Evolutionary conservation across 2,888 invertebrate genomes (phyloP).

Genomic region (Iselma pallidipennis): DNA sequence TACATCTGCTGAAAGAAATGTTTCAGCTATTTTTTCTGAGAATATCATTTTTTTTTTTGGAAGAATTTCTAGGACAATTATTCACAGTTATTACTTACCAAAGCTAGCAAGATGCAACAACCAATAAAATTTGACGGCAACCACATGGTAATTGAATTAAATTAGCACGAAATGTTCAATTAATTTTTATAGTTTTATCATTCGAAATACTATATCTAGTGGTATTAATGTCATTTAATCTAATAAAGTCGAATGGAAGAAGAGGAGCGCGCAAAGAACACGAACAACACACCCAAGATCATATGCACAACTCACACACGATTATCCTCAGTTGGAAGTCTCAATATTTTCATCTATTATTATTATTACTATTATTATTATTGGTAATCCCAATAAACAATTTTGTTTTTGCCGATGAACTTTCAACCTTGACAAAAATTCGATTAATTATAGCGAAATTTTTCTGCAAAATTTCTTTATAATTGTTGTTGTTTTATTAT

Average conservation of each 20-base stretch:
- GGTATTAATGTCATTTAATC: constrained; percentile 16
- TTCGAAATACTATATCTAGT: constrained; percentile 13
- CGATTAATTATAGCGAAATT: too few relatives aligned
- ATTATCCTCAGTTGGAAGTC: too few relatives aligned
- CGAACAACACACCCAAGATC: too few relatives aligned
- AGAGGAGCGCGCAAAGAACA: background rate
- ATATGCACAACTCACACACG: too few relatives aligned
- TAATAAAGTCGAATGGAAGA: background rate
- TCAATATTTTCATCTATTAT: too few relatives aligned
- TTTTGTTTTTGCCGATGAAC: too few relatives aligned
- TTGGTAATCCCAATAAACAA: too few relatives aligned
- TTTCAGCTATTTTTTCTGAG: too few relatives aligned
- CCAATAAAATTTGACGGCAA: constrained; percentile 34
- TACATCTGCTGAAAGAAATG: too few relatives aligned
- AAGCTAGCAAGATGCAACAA: constrained; percentile 29
- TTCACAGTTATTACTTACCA: constrained; percentile 33
- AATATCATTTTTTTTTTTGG: too few relatives aligned
- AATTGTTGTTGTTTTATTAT: background rate
- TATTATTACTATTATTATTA: too few relatives aligned
- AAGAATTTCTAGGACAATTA: background rate
- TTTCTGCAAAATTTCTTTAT: background rate
- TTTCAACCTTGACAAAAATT: too few relatives aligned
- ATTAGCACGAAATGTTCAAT: constrained; percentile 27
- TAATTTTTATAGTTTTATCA: constrained; percentile 23
- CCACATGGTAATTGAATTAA: constrained; percentile 30